Conservation (phyloP, 2,797 vertebrate genomes). For the Geotrypetes seraphini region DNA sequence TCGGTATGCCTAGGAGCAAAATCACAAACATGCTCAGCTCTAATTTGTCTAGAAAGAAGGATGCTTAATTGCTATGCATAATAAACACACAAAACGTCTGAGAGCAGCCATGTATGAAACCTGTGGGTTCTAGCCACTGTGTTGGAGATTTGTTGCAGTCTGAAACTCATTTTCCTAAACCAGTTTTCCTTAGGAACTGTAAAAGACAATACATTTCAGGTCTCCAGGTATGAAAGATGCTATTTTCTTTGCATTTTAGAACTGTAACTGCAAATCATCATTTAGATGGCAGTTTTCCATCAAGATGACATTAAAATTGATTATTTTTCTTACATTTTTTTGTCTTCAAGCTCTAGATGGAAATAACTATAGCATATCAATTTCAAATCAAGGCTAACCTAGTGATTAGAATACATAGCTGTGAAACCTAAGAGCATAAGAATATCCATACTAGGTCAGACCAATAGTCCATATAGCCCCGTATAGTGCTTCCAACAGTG, state of each 20-base stretch:
- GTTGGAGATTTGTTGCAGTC: background rate
- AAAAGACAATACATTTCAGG: constrained; percentile 38
- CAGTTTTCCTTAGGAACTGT: constrained; percentile 18
- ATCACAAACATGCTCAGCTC: constrained; percentile 18
- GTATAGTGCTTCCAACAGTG: too few species aligned
- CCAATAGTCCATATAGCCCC: too few species aligned
- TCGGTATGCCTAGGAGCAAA: constrained; percentile 31
- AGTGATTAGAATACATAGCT: too few species aligned
- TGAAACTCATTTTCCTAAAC: background rate
- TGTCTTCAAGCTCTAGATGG: constrained; percentile 23
- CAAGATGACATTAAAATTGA: constrained; percentile 50
- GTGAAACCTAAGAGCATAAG: too few species aligned
- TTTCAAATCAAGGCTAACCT: too few species aligned
- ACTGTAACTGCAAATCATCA: constrained; percentile 40
- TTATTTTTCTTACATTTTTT: constrained; percentile 41
- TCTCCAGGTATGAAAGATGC: constrained; percentile 41
- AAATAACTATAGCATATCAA: too few species aligned
- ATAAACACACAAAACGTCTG: constrained; percentile 14
- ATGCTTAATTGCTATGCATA: constrained; percentile 28
- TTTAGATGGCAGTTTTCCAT: constrained; percentile 35
- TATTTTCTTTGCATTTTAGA: constrained; percentile 48
- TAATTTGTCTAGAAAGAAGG: constrained; percentile 28
- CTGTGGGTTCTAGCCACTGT: background rate
- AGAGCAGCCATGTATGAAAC: constrained; percentile 3
- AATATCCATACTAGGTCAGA: too few species aligned